phyloP scores from a whole-genome alignment of 37 sponge, comb jelly and placozoan species.

The Agelas oroides region DNA sequence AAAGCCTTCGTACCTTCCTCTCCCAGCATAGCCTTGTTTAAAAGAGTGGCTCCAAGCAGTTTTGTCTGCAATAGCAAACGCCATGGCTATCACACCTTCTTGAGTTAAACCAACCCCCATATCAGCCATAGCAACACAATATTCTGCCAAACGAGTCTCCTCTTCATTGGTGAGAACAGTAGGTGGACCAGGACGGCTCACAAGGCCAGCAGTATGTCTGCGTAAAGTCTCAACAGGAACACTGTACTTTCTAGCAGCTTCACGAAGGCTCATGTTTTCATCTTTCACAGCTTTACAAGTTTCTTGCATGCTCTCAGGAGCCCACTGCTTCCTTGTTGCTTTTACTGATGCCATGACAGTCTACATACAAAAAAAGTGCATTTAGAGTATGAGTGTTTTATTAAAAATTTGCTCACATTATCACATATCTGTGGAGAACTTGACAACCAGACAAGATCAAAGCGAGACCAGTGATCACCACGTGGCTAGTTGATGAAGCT shows the following conservation, averaged over 20 bases:
- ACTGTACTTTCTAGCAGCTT: conserved; percentile 9
- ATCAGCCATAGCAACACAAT: conserved; percentile 36
- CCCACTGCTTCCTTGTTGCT: too few relatives aligned
- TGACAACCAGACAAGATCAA: too few relatives aligned
- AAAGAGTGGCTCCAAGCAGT: conserved; percentile 46
- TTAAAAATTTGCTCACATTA: too few relatives aligned
- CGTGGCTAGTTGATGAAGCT: too few relatives aligned
- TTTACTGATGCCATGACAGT: too few relatives aligned
- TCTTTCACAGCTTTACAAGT: neutral
- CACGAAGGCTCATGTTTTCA: neutral
- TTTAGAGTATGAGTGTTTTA: too few relatives aligned
- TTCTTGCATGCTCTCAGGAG: neutral
- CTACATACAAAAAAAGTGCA: too few relatives aligned
- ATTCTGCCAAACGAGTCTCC: conserved; percentile 30
- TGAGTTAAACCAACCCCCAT: conserved; percentile 56
- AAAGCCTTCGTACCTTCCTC: conserved; percentile 51
- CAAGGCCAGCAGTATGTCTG: conserved; percentile 20
- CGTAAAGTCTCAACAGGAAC: conserved; percentile 36
- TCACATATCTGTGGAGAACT: too few relatives aligned
- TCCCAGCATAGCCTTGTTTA: conserved; percentile 33
- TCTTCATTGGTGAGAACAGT: conserved; percentile 51
- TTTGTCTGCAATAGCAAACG: conserved; percentile 39
- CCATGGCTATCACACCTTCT: conserved; percentile 45
- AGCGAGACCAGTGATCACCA: too few relatives aligned
- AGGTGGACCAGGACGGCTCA: conserved; percentile 22